phyloP scores from a whole-genome alignment of 2,797 vertebrate genomes.

The Gymnocypris eckloni region DNA sequence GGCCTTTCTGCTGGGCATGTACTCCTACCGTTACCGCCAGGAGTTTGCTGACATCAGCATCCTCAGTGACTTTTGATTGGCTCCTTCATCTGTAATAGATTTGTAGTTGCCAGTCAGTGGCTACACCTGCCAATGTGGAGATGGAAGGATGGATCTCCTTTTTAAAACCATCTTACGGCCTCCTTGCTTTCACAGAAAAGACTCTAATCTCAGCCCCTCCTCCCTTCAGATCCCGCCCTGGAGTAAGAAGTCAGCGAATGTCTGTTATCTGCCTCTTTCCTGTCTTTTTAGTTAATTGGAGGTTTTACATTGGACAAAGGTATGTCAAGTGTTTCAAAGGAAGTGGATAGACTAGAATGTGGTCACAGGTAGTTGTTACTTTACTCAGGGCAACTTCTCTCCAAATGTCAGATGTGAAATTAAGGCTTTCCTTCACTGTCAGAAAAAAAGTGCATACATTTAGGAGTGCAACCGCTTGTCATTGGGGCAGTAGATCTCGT shows the following conservation, averaged over 20 bases:
- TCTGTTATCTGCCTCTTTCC: conserved; percentile 20
- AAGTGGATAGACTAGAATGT: not conserved
- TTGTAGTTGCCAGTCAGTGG: conserved; percentile 47
- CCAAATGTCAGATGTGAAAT: conserved; percentile 16
- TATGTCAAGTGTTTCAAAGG: not conserved
- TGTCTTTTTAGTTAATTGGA: not conserved
- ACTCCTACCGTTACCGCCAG: conserved; percentile 88
- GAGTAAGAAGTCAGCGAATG: conserved; percentile 4
- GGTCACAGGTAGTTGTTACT: conserved; percentile 20
- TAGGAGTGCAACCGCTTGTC: not conserved
- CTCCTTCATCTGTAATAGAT: conserved; percentile 55
- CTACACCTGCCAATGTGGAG: conserved; percentile 51
- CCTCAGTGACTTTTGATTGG: conserved; percentile 93
- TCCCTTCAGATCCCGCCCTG: conserved; percentile 1
- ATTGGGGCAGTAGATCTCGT: not conserved
- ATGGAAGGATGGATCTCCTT: conserved; percentile 37
- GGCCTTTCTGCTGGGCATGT: conserved; percentile 88
- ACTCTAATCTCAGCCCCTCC: conserved; percentile 13
- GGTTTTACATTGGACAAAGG: not conserved
- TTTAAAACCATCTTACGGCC: not conserved
- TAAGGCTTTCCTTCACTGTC: not conserved
- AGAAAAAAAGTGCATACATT: not conserved
- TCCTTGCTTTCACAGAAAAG: conserved; percentile 37
- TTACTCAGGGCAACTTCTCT: conserved; percentile 36
- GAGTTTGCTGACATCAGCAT: conserved; percentile 98